These are phyloP conservation scores for Wiebesia pumilae DNA, from an alignment of 1,140 invertebrate species.

Conservation along the genomic window DNA sequence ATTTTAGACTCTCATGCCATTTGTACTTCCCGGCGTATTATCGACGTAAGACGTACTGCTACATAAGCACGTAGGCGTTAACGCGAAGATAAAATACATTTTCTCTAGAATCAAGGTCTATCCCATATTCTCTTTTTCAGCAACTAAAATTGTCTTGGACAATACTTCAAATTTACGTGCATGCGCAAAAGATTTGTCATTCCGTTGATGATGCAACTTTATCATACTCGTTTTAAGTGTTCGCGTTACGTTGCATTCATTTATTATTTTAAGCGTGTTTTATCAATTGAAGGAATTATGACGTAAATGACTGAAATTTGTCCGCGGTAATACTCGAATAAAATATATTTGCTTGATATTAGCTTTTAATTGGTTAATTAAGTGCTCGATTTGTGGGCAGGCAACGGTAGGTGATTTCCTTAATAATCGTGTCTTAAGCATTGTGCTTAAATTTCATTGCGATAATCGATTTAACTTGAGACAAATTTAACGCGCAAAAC, in stretches of 20 bases:
- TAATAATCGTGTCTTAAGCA: not conserved
- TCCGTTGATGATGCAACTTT: too few relatives aligned
- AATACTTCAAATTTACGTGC: too few relatives aligned
- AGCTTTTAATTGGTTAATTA: not conserved
- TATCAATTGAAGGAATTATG: not conserved
- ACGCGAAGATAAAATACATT: not conserved
- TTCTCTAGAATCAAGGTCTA: not conserved
- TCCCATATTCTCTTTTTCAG: not conserved
- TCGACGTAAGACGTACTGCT: not conserved
- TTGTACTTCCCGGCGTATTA: not conserved
- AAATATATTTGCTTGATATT: too few relatives aligned
- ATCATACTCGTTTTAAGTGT: too few relatives aligned
- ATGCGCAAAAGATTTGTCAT: too few relatives aligned
- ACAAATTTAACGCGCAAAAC: not conserved
- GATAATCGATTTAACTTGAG: not conserved
- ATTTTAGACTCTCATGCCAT: not conserved
- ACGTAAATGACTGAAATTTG: too few relatives aligned
- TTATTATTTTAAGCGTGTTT: not conserved
- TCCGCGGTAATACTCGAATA: too few relatives aligned
- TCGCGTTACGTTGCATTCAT: too few relatives aligned
- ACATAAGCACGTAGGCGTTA: not conserved
- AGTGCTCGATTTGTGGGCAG: not conserved
- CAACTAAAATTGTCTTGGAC: not conserved
- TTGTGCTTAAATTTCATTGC: not conserved
- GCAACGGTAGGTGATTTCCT: not conserved